Conservation (phyloP, 2,113 vertebrate genomes). For the Mesocricetus auratus region DNA sequence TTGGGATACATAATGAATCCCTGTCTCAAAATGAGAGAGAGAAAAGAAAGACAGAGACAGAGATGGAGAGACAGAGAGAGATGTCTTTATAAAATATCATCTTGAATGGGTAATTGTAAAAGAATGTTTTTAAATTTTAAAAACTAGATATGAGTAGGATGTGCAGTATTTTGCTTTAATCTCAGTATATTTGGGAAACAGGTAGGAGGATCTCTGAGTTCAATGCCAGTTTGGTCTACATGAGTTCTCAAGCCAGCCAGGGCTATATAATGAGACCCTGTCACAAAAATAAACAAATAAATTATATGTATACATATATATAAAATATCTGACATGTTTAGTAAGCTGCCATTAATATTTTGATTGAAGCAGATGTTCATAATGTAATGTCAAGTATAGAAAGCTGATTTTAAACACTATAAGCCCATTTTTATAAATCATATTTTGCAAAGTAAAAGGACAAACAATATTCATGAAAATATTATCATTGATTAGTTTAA, state of each 20-base stretch:
- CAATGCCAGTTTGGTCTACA: not conserved
- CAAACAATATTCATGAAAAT: not conserved
- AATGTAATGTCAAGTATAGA: not conserved
- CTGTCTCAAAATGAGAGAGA: not conserved
- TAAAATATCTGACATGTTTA: not conserved
- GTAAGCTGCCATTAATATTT: not conserved
- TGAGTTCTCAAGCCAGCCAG: not conserved
- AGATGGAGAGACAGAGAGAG: not conserved
- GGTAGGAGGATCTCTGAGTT: not conserved
- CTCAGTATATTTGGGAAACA: not conserved
- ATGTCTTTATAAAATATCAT: not conserved
- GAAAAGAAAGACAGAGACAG: not conserved
- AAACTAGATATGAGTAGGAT: not conserved
- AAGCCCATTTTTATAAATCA: not conserved
- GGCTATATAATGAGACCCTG: not conserved
- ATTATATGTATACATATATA: too few species aligned
- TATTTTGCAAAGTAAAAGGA: not conserved
- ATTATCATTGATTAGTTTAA: not conserved
- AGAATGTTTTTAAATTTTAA: conserved; percentile 13
- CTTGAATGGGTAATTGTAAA: not conserved
- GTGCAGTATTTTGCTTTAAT: not conserved
- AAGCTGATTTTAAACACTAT: not conserved
- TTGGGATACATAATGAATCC: not conserved
- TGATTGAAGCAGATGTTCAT: not conserved
- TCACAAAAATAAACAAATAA: too few species aligned